Percentiles rank a stretch among this genome's conserved stretches.
phyloP scores from a whole-genome alignment of 2,113 vertebrate species.

The Rafetus swinhoei region DNA sequence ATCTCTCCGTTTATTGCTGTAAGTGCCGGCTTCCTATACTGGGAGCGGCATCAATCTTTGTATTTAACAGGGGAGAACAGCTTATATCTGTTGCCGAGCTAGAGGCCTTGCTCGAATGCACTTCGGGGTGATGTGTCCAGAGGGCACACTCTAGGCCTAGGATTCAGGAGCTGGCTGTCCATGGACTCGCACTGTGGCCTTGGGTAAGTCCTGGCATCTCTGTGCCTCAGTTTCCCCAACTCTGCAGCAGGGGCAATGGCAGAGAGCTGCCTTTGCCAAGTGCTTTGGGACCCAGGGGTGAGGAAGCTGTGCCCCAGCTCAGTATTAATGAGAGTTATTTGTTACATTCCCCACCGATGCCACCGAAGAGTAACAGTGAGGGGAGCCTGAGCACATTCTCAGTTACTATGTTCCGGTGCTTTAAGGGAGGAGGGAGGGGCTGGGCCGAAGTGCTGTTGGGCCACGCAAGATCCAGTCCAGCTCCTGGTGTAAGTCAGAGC shows the following conservation, averaged over 20 bases:
- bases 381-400: neutral
- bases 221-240: neutral
- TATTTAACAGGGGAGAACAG: neutral
- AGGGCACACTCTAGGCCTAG: neutral
- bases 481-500: neutral
- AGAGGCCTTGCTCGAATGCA: neutral
- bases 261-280: neutral
- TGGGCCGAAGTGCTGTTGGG: neutral
- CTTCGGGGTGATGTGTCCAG: neutral
- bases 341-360: neutral
- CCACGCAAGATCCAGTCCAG: neutral
- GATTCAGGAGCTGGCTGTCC: neutral
- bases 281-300: neutral
- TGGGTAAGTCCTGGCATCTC: neutral
- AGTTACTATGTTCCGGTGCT: neutral
- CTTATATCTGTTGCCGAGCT: neutral
- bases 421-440: neutral
- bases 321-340: neutral
- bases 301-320: neutral
- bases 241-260: neutral
- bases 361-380: neutral
- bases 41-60: neutral
- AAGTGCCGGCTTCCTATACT: neutral
- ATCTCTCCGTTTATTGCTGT: neutral
- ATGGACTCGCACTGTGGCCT: neutral